Evolutionary conservation across 2,888 invertebrate species (phyloP).

Genomic region (Norana najaformis): DNA sequence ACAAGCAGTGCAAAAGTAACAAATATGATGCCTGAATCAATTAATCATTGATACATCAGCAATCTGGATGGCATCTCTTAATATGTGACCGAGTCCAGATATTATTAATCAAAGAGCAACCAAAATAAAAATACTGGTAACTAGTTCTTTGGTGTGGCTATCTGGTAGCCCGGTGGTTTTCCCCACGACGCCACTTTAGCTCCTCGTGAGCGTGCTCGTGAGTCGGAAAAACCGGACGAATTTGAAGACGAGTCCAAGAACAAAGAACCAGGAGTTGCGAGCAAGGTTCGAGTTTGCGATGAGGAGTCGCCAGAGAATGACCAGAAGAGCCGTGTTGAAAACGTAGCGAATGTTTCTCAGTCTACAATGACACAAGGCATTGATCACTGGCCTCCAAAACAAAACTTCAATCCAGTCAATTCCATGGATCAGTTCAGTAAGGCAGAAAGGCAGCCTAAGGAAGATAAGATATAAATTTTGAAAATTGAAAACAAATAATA

Average conservation of each 20-base stretch:
- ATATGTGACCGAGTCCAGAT: not conserved
- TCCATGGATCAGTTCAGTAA: constrained; percentile 44
- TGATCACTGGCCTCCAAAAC: too few relatives aligned
- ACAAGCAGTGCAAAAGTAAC: not conserved
- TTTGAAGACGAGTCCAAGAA: constrained; percentile 60
- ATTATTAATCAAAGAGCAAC: not conserved
- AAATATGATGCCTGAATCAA: not conserved
- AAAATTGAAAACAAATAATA: too few relatives aligned
- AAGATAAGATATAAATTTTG: too few relatives aligned
- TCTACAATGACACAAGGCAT: constrained; percentile 24
- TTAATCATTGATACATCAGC: not conserved
- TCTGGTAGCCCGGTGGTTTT: not conserved
- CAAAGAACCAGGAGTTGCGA: constrained; percentile 61
- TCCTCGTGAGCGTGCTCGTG: constrained; percentile 45
- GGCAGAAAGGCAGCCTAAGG: not conserved
- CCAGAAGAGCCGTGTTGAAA: constrained; percentile 58
- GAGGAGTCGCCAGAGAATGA: constrained; percentile 59
- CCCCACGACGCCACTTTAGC: not conserved
- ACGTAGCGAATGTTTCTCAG: constrained; percentile 48
- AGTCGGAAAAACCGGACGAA: constrained; percentile 61
- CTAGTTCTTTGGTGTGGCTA: not conserved
- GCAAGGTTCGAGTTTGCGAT: constrained; percentile 60
- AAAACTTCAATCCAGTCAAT: constrained; percentile 59
- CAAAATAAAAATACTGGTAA: not conserved
- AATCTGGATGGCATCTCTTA: not conserved